Conservation (phyloP, 2,797 vertebrate genomes). For the Tarsius wallacei region DNA sequence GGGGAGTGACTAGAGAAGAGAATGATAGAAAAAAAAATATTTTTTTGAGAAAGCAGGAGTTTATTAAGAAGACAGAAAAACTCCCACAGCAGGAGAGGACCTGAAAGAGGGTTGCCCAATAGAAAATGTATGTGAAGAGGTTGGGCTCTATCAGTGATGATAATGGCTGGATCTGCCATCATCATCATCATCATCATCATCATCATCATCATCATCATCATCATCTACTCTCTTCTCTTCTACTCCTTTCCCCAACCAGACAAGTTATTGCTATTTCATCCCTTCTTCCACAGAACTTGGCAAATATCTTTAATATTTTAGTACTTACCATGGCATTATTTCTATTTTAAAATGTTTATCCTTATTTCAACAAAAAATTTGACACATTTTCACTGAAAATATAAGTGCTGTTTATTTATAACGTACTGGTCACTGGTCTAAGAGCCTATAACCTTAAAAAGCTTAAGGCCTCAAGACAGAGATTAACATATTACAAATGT, state of each 20-base stretch:
- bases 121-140: neutral
- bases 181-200: too few species aligned
- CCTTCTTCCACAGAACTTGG: neutral
- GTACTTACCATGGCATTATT: neutral
- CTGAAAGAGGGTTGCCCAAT: too few species aligned
- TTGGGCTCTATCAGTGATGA: neutral
- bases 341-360: neutral
- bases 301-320: neutral
- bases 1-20: neutral
- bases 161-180: neutral
- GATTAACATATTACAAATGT: neutral
- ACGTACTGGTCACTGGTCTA: neutral
- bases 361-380: neutral
- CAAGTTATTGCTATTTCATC: neutral
- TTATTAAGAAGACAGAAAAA: too few species aligned
- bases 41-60: too few species aligned
- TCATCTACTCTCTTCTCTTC: neutral
- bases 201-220: too few species aligned
- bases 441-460: neutral
- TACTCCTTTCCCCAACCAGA: too few species aligned
- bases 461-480: neutral
- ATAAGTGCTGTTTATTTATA: neutral
- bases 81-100: too few species aligned
- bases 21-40: too few species aligned
- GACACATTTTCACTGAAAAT: neutral